Base-by-base conservation (phyloP, 2,113 vertebrate species). In the Urocynchramus pylzowi region DNA sequence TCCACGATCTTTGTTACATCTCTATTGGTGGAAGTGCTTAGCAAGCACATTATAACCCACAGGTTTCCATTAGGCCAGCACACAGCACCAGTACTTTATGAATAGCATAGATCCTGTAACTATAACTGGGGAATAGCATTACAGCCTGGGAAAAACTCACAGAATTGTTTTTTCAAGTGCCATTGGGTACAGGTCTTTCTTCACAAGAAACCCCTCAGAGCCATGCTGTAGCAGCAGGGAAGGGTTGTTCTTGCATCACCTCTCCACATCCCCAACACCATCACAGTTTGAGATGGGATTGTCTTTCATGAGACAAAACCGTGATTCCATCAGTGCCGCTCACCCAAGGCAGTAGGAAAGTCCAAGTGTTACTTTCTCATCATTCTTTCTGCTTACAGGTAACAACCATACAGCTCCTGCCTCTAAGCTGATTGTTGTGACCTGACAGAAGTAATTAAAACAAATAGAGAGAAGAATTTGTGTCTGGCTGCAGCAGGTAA, bases 1-100 rank as follows among this genome's bases (percentile, higher is more conserved):
- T 74, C 33, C 33, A 64, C 68, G 37, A 82, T 78, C 90, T 33
- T 75, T 64, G 3, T 93, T 96, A 93, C 89, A 89, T 70, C 50
- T 82, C 88, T 57, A 54, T 21, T 31, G 42, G 57, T 59, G 76
- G 19, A 95, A 97, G 69, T 81, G 88, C 90, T 97, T 94, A 96
- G 87, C 73, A 93, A 96, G 75, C 85, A 93, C 81, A 68, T 97
- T 88, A 93, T 65, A 87, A 83, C 54, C 78, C 79, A 84, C 70
- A 53, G 68, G 53, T 95, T 95, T 92, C 73, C 2, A 0, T 78
- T 53, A 87, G 31, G 91, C 86, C 69, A 95, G 89, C 49, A 63
- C 28, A 77, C 59, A 78, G 90, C 96, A 95, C 80, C 87, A 94
- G 76, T 16, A 80, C 37, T 73, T 91, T 86, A 69, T 30, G 82